phyloP scores from a whole-genome alignment of 2,888 invertebrate genomes.

The Drosophila glabriapex region DNA sequence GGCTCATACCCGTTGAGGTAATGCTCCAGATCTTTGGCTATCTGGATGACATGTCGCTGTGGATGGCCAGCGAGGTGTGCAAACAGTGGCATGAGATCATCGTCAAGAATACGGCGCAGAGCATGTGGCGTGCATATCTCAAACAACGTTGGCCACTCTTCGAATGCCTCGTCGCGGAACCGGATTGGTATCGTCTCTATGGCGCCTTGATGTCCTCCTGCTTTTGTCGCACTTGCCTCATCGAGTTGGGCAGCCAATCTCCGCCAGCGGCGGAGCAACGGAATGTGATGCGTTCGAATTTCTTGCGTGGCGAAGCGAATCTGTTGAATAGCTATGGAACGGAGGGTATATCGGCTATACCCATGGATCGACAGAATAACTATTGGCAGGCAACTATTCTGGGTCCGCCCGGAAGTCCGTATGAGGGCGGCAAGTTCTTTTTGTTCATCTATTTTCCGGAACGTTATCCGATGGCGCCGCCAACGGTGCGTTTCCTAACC shows the following conservation, averaged over 20 bases:
- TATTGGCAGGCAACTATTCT: constrained; percentile 98
- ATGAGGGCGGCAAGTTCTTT: constrained; percentile 97
- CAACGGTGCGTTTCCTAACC: constrained; percentile 95
- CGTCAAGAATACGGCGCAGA: constrained; percentile 90
- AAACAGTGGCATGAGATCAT: constrained; percentile 93
- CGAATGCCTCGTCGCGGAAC: constrained; percentile 89
- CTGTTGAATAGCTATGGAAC: constrained; percentile 84
- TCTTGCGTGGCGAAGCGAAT: constrained; percentile 91
- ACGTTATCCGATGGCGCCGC: constrained; percentile 96
- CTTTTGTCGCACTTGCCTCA: constrained; percentile 94
- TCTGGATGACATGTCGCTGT: constrained; percentile 95
- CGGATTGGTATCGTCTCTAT: constrained; percentile 93
- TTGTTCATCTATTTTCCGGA: constrained; percentile 95
- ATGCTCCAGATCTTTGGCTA: constrained; percentile 94
- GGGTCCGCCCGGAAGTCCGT: constrained; percentile 96
- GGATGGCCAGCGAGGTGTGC: constrained; percentile 95
- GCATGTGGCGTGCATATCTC: constrained; percentile 93
- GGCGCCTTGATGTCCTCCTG: constrained; percentile 90
- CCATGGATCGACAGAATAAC: constrained; percentile 84
- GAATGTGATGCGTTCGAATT: constrained; percentile 93
- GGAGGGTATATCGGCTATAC: constrained; percentile 85
- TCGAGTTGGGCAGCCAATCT: constrained; percentile 92
- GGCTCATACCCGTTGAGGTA: constrained; percentile 87
- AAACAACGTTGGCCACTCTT: constrained; percentile 94
- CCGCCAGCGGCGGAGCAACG: constrained; percentile 89